Evolutionary conservation across 2,797 vertebrate genomes (phyloP).

Genomic region (Spinibarbus caldwelli): DNA sequence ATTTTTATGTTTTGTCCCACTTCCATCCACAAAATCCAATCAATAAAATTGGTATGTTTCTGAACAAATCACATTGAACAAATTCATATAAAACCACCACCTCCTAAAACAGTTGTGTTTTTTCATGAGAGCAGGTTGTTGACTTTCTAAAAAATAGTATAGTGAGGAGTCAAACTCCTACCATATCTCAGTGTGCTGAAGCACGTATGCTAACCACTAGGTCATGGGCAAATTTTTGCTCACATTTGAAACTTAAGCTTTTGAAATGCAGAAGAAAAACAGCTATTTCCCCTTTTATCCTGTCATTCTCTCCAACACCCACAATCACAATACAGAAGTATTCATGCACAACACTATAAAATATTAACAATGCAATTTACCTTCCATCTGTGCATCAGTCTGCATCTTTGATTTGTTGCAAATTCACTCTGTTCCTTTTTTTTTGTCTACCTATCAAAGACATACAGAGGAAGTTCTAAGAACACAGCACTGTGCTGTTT

Average conservation of each 20-base stretch:
- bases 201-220: neutral
- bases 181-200: neutral
- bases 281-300: neutral
- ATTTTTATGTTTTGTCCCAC: no score
- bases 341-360: conserved; percentile 29
- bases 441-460: neutral
- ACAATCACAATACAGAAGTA: conserved; percentile 12
- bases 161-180: neutral
- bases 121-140: neutral
- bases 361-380: conserved; percentile 43
- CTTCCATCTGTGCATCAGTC: neutral
- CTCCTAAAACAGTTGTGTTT: no score
- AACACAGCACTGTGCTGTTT: neutral
- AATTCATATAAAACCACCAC: no score
- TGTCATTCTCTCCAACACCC: neutral
- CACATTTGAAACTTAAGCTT: conserved; percentile 11
- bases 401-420: conserved; percentile 21
- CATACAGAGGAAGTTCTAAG: neutral
- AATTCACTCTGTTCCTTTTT: conserved; percentile 22
- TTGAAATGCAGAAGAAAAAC: conserved; percentile 6
- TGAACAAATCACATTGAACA: no score
- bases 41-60: no score
- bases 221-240: neutral
- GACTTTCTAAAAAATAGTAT: neutral
- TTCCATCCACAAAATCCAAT: no score